These are phyloP conservation scores for Phainopepla nitens DNA, from an alignment of 2,113 vertebrate genomes.

Conservation along the genomic window DNA sequence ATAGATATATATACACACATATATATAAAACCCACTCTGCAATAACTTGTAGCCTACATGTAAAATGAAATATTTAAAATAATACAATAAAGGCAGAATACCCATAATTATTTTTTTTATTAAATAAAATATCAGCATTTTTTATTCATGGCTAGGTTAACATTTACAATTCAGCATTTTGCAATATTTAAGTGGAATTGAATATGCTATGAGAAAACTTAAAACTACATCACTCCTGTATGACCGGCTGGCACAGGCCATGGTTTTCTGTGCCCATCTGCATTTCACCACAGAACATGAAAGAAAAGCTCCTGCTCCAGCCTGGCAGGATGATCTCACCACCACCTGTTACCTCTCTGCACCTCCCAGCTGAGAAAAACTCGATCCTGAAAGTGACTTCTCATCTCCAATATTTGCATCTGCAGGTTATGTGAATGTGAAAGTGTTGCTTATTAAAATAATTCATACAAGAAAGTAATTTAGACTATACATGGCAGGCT, in stretches of 20 bases:
- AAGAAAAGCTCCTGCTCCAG: background rate
- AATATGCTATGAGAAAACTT: constrained; percentile 67
- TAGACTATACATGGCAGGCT: background rate
- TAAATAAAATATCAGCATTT: constrained; percentile 77
- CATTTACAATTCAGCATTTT: constrained; percentile 70
- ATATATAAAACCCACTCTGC: background rate
- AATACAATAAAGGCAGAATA: constrained; percentile 65
- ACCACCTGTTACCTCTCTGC: background rate
- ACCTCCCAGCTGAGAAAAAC: background rate
- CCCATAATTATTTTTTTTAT: constrained; percentile 71
- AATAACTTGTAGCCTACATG: constrained; percentile 29
- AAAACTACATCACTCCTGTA: constrained; percentile 33
- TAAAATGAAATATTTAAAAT: constrained; percentile 72
- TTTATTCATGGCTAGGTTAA: constrained; percentile 73
- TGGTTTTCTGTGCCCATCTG: background rate
- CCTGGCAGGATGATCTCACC: background rate
- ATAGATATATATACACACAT: background rate
- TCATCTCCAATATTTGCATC: background rate
- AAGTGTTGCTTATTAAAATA: constrained; percentile 7
- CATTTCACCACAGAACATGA: background rate
- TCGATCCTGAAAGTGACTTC: background rate
- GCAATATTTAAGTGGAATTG: constrained; percentile 70
- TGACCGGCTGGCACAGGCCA: background rate
- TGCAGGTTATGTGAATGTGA: background rate
- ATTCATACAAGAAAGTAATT: background rate